A percentile compares a stretch with the other conserved stretches of the same genome.
Conservation (phyloP, 2,888 invertebrate genomes). For the Ctena decussata region DNA sequence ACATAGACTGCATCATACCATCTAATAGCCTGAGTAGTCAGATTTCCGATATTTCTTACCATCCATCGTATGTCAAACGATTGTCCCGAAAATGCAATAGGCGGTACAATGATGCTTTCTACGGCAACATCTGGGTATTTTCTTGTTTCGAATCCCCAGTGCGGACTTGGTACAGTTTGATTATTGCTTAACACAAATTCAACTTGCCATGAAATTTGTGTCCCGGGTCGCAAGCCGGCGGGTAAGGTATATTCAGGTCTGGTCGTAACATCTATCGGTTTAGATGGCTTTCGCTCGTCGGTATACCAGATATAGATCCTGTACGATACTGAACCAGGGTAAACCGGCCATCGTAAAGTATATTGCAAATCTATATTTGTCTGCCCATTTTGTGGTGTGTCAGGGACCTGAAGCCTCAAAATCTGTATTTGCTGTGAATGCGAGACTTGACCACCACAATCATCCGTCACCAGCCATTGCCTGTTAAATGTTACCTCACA, state of each 20-base stretch:
- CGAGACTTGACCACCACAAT: not conserved
- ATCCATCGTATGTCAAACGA: conserved; percentile 40
- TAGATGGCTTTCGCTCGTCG: not conserved
- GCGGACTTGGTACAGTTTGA: conserved; percentile 32
- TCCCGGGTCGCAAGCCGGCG: conserved; percentile 15
- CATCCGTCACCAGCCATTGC: conserved; percentile 29
- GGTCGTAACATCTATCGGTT: not conserved
- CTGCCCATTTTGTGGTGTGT: conserved; percentile 43
- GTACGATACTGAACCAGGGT: not conserved
- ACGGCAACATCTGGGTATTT: conserved; percentile 32
- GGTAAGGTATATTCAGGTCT: not conserved
- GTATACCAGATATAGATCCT: conserved; percentile 28
- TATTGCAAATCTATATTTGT: conserved; percentile 20
- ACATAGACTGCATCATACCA: conserved; percentile 39
- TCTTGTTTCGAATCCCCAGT: conserved; percentile 49
- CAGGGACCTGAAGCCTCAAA: conserved; percentile 24
- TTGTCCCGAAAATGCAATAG: conserved; percentile 36
- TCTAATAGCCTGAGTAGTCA: not conserved
- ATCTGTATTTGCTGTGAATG: conserved; percentile 27
- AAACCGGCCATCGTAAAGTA: conserved; percentile 17
- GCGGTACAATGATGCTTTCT: conserved; percentile 13
- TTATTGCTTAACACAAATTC: conserved; percentile 30
- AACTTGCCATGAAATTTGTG: conserved; percentile 49
- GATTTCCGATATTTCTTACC: conserved; percentile 38
- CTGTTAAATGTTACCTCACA: conserved; percentile 26